These are phyloP conservation scores for Euclidia mi DNA, from an alignment of 2,888 invertebrate species.

Conservation along the genomic window DNA sequence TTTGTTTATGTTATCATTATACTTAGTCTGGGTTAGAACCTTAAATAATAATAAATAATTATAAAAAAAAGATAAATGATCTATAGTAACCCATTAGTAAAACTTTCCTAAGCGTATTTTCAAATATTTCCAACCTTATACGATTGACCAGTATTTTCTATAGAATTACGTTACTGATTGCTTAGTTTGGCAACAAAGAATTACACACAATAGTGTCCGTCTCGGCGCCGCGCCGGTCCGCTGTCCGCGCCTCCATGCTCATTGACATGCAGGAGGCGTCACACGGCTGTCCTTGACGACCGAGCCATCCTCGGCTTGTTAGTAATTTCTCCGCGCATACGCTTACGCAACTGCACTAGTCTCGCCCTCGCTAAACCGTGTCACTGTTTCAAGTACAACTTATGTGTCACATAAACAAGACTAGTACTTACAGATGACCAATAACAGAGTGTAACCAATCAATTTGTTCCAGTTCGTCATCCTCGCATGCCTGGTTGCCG, in stretches of 20 bases:
- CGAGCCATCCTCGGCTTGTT: constrained; percentile 76
- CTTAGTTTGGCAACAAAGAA: constrained; percentile 6
- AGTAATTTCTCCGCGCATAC: constrained; percentile 81
- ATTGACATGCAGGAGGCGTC: constrained; percentile 73
- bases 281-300: constrained; percentile 77
- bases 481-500: constrained; percentile 80
- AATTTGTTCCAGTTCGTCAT: constrained; percentile 77
- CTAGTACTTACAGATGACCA: constrained; percentile 36
- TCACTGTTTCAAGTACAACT: constrained; percentile 87
- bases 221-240: background rate
- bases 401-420: constrained; percentile 58
- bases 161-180: background rate
- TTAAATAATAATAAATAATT: too few relatives aligned
- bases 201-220: constrained; percentile 1
- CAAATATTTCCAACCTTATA: too few relatives aligned
- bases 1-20: too few relatives aligned
- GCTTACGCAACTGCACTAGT: constrained; percentile 80
- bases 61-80: too few relatives aligned
- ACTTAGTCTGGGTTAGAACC: too few relatives aligned
- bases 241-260: constrained; percentile 38
- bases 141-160: too few relatives aligned
- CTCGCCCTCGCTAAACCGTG: constrained; percentile 81
- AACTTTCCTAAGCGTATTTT: too few relatives aligned
- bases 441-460: constrained; percentile 39
- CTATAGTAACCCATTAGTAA: too few relatives aligned